A percentile compares a stretch with the other conserved stretches of the same genome.
Evolutionary conservation across 2,113 vertebrate species (phyloP).

Genomic region (Paramisgurnus dabryanus): DNA sequence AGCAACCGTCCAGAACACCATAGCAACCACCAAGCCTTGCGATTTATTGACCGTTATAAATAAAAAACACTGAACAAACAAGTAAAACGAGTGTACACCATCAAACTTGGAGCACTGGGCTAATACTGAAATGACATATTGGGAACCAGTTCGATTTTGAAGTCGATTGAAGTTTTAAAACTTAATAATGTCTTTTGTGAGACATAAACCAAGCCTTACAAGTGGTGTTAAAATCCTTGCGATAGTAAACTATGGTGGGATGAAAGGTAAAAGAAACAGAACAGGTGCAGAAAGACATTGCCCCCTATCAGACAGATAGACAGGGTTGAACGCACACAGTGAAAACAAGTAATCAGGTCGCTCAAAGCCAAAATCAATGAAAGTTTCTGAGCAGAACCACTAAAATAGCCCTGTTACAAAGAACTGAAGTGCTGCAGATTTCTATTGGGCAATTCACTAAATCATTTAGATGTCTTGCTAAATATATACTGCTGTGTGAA

Average conservation of each 20-base stretch:
- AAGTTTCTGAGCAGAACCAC: neutral
- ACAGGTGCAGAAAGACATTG: constrained; percentile 4
- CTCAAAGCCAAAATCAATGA: neutral
- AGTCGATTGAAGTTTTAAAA: neutral
- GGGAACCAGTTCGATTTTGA: neutral
- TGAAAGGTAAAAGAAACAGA: constrained; percentile 11
- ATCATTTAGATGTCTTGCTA: constrained; percentile 8
- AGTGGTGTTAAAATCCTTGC: neutral
- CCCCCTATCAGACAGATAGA: neutral
- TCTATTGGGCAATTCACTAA: neutral
- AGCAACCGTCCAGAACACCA: neutral
- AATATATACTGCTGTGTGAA: neutral
- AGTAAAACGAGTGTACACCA: neutral
- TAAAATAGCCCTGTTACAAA: neutral
- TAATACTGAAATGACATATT: neutral
- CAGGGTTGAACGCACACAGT: neutral
- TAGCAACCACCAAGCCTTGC: neutral
- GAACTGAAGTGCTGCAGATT: neutral
- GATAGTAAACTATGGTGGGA: neutral
- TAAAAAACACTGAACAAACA: too few relatives aligned
- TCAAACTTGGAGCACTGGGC: too few relatives aligned
- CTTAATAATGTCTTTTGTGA: neutral
- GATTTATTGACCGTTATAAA: neutral
- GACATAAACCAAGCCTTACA: neutral
- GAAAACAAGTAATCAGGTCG: constrained; percentile 16